Evolutionary conservation across 2,888 invertebrate species (phyloP).

Genomic region (Cecidostiba fungosa): DNA sequence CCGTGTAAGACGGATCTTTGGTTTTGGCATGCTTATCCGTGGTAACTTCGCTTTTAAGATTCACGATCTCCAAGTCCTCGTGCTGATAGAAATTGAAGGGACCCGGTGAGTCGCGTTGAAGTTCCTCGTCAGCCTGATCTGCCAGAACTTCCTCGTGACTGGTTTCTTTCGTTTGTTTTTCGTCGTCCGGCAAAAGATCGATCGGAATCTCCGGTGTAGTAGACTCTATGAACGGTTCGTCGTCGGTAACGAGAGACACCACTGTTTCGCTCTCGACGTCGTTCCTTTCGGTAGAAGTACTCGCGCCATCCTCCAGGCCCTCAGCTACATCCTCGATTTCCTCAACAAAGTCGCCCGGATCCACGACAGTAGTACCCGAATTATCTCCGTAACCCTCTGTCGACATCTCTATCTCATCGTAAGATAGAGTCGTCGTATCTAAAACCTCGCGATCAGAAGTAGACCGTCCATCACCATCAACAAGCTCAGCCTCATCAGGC

Average conservation of each 20-base stretch:
- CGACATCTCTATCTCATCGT: background rate
- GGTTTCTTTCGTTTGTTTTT: background rate
- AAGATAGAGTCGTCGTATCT: conserved; percentile 2
- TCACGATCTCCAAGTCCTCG: conserved; percentile 80
- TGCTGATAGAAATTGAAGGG: conserved; percentile 79
- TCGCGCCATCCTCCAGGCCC: background rate
- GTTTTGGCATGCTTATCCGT: conserved; percentile 43
- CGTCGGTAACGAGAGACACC: background rate
- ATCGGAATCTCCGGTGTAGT: background rate
- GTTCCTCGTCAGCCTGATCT: conserved; percentile 64
- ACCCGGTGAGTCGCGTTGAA: conserved; percentile 79
- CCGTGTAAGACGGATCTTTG: conserved; percentile 8
- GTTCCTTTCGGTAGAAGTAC: background rate
- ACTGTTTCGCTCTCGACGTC: background rate
- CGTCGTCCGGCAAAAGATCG: background rate
- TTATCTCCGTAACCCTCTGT: background rate
- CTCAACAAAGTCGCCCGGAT: conserved; percentile 3
- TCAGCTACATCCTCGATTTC: background rate
- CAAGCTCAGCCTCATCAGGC: background rate
- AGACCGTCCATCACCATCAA: background rate
- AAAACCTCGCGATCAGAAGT: background rate
- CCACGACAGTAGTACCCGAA: background rate
- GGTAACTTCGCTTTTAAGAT: conserved; percentile 74
- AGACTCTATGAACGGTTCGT: background rate
- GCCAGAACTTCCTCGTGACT: conserved; percentile 37